A percentile compares a stretch with the other conserved stretches of the same genome.
phyloP scores from a whole-genome alignment of 2,797 vertebrate species.

The Parauchenoglanis punctatus region DNA sequence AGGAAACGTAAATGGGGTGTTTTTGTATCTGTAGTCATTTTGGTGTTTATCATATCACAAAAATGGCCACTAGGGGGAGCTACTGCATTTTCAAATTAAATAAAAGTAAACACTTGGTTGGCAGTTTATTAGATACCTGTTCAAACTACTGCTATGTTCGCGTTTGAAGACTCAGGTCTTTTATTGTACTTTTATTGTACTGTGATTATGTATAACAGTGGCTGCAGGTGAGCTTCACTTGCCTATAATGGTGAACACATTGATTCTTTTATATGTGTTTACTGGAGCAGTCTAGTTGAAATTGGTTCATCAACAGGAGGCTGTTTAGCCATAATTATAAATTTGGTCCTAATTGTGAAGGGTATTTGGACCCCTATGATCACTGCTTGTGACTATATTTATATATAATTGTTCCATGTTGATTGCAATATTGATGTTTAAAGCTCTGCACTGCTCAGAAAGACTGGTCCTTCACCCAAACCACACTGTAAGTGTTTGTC shows the following conservation, averaged over 20 bases:
- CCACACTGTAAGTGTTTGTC: neutral
- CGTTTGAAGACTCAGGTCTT: neutral
- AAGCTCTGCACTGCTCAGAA: neutral
- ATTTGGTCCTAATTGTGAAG: neutral
- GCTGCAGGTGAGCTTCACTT: neutral
- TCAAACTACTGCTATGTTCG: neutral
- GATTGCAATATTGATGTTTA: neutral
- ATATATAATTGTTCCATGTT: neutral
- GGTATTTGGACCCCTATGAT: neutral
- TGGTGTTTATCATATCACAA: neutral
- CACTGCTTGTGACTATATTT: neutral
- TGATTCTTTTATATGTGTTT: neutral
- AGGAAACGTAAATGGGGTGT: neutral
- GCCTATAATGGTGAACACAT: neutral
- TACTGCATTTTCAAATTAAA: neutral
- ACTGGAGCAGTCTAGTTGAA: neutral
- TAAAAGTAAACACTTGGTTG: neutral
- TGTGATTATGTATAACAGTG: neutral
- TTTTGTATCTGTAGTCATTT: neutral
- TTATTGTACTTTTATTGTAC: neutral
- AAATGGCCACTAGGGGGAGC: neutral
- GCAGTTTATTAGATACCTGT: neutral
- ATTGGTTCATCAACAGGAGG: neutral
- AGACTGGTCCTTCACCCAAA: neutral
- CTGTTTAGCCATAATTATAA: neutral